phyloP scores from a whole-genome alignment of 2,797 vertebrate genomes.

The Cetoscarus ocellatus region DNA sequence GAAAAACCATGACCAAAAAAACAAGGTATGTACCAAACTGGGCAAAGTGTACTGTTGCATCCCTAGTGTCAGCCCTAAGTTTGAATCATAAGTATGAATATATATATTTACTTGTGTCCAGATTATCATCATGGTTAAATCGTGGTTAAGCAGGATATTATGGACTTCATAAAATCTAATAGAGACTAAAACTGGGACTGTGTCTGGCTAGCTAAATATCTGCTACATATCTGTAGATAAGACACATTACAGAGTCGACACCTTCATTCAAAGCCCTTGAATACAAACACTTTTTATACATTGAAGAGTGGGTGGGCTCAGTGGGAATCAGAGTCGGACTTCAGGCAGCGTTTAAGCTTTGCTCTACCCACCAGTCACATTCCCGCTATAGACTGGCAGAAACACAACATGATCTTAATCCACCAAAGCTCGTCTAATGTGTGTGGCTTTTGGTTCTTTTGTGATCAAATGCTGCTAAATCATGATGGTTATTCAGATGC shows the following conservation, averaged over 20 bases:
- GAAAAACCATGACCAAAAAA: too few species aligned
- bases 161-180: constrained; percentile 16
- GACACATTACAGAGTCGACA: constrained; percentile 15
- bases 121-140: too few species aligned
- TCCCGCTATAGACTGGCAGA: constrained; percentile 21
- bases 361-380: constrained; percentile 29
- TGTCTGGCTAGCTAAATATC: constrained; percentile 15
- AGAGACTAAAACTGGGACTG: constrained; percentile 27
- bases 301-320: constrained; percentile 43
- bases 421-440: neutral
- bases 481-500: neutral
- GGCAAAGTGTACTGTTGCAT: too few species aligned
- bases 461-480: constrained; percentile 14
- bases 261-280: constrained; percentile 20
- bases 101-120: too few species aligned
- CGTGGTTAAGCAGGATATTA: too few species aligned
- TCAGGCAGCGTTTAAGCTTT: constrained; percentile 31
- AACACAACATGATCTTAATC: constrained; percentile 14
- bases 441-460: constrained; percentile 16
- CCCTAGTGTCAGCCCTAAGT: too few species aligned
- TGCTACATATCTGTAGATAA: constrained; percentile 29
- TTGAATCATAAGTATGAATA: too few species aligned
- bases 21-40: too few species aligned
- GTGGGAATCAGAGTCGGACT: constrained; percentile 37
- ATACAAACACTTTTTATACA: constrained; percentile 37